Conservation (phyloP, 1,140 invertebrate genomes). For the Palaemon carinicauda region DNA sequence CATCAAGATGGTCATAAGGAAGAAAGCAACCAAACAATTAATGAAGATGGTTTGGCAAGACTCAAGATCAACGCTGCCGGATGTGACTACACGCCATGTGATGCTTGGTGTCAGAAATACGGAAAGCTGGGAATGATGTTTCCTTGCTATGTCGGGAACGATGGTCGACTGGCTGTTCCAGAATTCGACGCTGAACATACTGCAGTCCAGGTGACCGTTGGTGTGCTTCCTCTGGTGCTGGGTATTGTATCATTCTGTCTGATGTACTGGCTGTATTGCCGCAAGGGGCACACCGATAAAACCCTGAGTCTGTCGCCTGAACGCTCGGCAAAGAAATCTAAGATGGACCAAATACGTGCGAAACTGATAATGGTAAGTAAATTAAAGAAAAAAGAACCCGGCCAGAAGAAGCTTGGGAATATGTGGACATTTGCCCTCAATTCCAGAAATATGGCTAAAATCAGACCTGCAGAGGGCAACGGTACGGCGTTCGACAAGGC, state of each 20-base stretch:
- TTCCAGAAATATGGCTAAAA: too few species aligned
- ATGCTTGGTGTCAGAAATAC: slow-evolving; percentile 17
- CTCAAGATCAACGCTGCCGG: slow-evolving; percentile 24
- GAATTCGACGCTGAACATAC: not conserved
- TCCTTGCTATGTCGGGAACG: slow-evolving; percentile 30
- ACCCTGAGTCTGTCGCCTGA: not conserved
- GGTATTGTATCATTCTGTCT: not conserved
- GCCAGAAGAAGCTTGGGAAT: too few species aligned
- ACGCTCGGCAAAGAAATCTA: not conserved
- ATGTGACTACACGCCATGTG: slow-evolving; percentile 36
- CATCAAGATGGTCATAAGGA: not conserved
- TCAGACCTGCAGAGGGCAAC: too few species aligned
- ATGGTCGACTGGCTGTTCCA: slow-evolving; percentile 22
- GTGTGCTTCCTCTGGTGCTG: slow-evolving; percentile 24
- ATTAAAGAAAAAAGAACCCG: too few species aligned
- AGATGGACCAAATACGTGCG: not conserved
- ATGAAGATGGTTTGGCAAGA: not conserved
- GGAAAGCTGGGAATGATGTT: not conserved
- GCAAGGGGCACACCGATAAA: not conserved
- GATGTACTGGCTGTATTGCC: slow-evolving; percentile 33
- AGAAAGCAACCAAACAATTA: not conserved
- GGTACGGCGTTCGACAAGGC: too few species aligned
- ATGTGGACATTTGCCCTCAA: too few species aligned
- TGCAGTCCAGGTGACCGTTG: not conserved
- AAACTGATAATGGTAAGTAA: too few species aligned